These are phyloP conservation scores for Elephas maximus DNA, from an alignment of 2,113 vertebrate genomes.

Conservation along the genomic window DNA sequence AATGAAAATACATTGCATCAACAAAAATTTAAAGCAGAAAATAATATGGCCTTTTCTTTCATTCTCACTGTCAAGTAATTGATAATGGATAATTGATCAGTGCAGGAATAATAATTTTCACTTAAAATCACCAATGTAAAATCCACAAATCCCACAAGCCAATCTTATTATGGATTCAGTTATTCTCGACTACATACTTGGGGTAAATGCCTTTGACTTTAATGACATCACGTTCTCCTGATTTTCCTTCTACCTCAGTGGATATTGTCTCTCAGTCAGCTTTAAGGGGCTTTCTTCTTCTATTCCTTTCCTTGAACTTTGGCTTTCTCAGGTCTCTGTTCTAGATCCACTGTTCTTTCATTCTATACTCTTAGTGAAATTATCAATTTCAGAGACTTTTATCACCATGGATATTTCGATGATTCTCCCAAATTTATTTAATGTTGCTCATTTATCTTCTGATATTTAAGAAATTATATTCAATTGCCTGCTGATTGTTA, in stretches of 20 bases:
- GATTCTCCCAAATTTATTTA: background rate
- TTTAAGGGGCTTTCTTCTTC: background rate
- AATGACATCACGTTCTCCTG: background rate
- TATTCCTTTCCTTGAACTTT: background rate
- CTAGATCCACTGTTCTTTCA: too few relatives aligned
- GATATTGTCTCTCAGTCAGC: background rate
- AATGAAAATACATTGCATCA: too few relatives aligned
- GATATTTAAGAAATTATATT: background rate
- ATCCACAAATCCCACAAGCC: rapidly evolving
- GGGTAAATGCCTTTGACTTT: background rate
- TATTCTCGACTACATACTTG: background rate
- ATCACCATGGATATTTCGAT: too few relatives aligned
- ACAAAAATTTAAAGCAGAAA: too few relatives aligned
- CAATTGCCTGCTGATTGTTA: background rate
- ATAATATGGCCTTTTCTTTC: background rate
- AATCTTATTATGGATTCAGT: background rate
- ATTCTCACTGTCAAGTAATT: background rate
- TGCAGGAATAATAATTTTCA: background rate
- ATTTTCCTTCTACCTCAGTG: background rate
- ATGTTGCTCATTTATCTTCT: background rate
- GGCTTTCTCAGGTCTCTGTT: background rate
- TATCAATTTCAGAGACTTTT: background rate
- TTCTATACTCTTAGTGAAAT: background rate
- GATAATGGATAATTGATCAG: background rate
- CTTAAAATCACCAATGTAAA: background rate